Evolutionary conservation across 2,888 invertebrate genomes (phyloP).

Genomic region (Callimorpha dominula): DNA sequence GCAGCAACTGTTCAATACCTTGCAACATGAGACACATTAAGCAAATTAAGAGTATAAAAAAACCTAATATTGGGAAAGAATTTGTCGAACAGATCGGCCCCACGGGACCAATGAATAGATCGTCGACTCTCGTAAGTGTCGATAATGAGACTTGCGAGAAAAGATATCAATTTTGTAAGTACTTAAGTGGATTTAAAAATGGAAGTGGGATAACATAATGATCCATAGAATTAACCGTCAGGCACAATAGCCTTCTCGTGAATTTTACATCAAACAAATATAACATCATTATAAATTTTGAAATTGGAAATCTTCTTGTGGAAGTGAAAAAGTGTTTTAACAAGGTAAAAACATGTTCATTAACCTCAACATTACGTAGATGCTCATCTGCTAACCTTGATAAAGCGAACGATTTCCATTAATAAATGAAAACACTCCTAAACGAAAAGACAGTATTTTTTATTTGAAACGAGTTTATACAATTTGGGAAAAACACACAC

Average conservation of each 20-base stretch:
- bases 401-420: no score
- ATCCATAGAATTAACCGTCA: neutral
- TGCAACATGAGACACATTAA: slow-evolving; percentile 23
- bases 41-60: slow-evolving; percentile 18
- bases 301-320: neutral
- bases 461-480: no score
- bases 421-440: no score
- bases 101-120: slow-evolving; percentile 16
- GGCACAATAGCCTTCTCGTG: neutral
- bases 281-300: neutral
- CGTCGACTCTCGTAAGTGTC: slow-evolving; percentile 21
- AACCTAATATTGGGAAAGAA: slow-evolving; percentile 17
- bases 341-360: no score
- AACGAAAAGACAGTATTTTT: no score
- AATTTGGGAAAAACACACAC: no score
- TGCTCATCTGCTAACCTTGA: no score
- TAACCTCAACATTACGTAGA: no score
- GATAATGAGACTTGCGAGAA: slow-evolving; percentile 30
- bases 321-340: no score
- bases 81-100: slow-evolving; percentile 17
- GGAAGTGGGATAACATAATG: slow-evolving; percentile 3
- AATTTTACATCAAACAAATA: neutral
- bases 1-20: neutral
- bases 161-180: slow-evolving; percentile 20
- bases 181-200: slow-evolving; percentile 15